Base-by-base conservation (phyloP, 1,140 invertebrate species). In the Gryllus bimaculatus region DNA sequence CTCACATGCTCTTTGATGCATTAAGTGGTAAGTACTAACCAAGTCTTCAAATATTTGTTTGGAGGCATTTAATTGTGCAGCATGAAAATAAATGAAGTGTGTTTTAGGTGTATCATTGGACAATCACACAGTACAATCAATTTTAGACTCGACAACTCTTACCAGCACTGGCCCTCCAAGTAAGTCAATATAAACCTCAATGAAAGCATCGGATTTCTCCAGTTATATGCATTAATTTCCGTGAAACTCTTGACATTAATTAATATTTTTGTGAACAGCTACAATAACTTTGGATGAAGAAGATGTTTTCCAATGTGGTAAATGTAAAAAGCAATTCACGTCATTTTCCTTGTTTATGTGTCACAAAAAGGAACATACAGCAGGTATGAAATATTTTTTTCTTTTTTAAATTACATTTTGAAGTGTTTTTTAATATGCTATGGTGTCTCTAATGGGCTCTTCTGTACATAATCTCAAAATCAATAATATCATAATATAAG, bases 301-400 rank as follows among this genome's bases (percentile, higher is more conserved):
- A 76, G 91, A 92, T 84, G 84, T 91, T 73, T 91, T 91, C 82
- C 90, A 91, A 81, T 92, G 91, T 86, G 91, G 91, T 8, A 90
- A 90, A 84, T 92, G 91, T 83, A 91, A 91, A 83, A 90, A 88
- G 81, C 89, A 90, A 82, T 92, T 91, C 82, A 88, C 87, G 5
- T 89, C 88, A 0, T 83, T 92, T 48, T 82, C 85, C 75, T 82
- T 86, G 73, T 92, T 92, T 84, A 82, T 91, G 48, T 81, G 85
- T 18, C 91, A 92, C 82, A 92, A 92, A 84, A 88, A 89, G 77
- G 85, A 87, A 78, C 86, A 87, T 80, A 77, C 47, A 13, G 18
- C 26, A 77, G 26, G 18, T 47, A 77, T 26, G 76, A 7, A 4
- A 77, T 10, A 15, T 12, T 75, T 75, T 20, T 20, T 21, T 5